Evolutionary conservation across 2,888 invertebrate species (phyloP).

Genomic region (Halocaridina rubra): DNA sequence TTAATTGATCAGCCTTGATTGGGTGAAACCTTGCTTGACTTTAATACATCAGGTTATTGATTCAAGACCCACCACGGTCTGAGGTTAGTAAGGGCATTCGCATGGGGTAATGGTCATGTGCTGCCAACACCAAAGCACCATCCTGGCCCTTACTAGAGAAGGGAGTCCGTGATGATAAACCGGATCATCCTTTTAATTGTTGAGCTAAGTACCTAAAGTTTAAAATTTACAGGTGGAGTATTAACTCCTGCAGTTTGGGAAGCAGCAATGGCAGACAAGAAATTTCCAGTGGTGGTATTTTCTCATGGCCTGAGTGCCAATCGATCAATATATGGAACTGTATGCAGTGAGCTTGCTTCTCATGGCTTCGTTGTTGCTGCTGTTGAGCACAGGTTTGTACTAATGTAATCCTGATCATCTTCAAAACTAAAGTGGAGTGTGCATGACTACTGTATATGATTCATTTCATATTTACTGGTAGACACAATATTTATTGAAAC

Average conservation of each 20-base stretch:
- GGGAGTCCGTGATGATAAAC: no score
- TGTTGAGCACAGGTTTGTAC: conserved; percentile 76
- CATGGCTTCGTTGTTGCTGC: conserved; percentile 76
- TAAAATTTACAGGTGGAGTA: conserved; percentile 13
- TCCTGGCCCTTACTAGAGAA: not conserved
- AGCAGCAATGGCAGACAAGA: conserved; percentile 21
- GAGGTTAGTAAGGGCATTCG: no score
- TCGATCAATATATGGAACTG: conserved; percentile 74
- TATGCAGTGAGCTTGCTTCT: conserved; percentile 76
- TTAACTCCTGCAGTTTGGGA: conserved; percentile 47
- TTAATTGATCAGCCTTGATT: no score
- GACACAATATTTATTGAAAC: no score
- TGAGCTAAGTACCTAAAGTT: not conserved
- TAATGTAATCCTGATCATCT: no score
- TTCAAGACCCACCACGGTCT: no score
- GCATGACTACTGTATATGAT: no score
- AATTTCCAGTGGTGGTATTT: conserved; percentile 74
- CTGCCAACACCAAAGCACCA: not conserved
- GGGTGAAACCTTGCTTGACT: no score
- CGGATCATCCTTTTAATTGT: not conserved
- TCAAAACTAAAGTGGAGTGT: no score
- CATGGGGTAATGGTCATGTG: no score
- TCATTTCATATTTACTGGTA: no score
- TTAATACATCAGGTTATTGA: no score
- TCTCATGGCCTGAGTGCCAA: conserved; percentile 77